Base-by-base conservation (phyloP, 2,888 invertebrate species). In the Philaethria dido region DNA sequence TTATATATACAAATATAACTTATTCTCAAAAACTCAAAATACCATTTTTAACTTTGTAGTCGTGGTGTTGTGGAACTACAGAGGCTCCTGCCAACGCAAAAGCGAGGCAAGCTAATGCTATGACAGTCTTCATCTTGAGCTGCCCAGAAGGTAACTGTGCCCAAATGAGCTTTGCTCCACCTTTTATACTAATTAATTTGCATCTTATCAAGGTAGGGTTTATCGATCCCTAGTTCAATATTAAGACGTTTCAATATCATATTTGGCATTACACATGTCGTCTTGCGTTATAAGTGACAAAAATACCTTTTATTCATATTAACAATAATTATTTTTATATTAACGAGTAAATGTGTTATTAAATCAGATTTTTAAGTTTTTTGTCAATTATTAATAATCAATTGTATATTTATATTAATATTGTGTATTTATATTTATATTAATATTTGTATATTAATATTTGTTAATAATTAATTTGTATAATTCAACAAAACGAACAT, bases 121-220 rank as follows among this genome's bases (percentile, higher is more conserved):
- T 70, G 83, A 90, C 86, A 85, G 91, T 88, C 88, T 89, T 93
- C 93, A 92, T 92, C 74, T 77, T 88, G 74, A 73, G 76, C 78
- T 76, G 78, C 72, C 72, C 74, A 76, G 78, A 78, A 80, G 80
- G 72, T 79, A 85, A 89, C 88, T 89, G 88, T 89, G 68, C 79
- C 70, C 64, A 22, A 9, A 20, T 4, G 44, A 45, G 2, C n/a
- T n/a, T 6, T 29, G n/a, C 6, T 22, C 45, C 61, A 70, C 59
- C 65, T 73, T 78, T 75, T 78, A 77, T 78, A 78, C 73, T 69
- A 67, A 68, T n/a, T 44, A 55, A 62, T 45, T 62, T 50, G 54
- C 62, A 70, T 67, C 67, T 75, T 75, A 75, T 75, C 76, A 59
- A 18, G 50, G 62, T 29, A 22, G 64, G 69, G 54, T 36, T 47